Conservation (phyloP, 2,888 invertebrate species). For the Nemoura dubitans region DNA sequence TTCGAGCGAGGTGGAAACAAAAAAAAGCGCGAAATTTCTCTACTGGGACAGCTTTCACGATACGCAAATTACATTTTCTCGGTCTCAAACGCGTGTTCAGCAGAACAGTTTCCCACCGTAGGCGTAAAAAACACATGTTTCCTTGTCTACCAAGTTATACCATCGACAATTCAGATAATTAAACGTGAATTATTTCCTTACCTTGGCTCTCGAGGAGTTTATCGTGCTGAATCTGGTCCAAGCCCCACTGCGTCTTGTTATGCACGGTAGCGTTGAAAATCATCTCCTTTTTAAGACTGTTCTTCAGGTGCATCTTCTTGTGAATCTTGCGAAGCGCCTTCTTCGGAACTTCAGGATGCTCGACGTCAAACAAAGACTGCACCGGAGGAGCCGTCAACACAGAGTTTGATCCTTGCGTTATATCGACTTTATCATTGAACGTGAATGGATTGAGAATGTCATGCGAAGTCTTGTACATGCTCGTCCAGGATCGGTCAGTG, state of each 20-base stretch:
- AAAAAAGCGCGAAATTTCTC: neutral
- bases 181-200: neutral
- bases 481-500: neutral
- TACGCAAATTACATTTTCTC: conserved; percentile 3
- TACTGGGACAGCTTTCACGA: conserved; percentile 3
- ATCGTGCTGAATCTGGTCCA: neutral
- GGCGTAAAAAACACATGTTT: neutral
- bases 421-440: conserved; percentile 5
- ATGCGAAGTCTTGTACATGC: conserved; percentile 29
- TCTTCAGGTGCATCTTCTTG: conserved; percentile 37
- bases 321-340: conserved; percentile 41
- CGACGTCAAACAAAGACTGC: neutral
- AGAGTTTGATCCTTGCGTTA: conserved; percentile 23
- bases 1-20: neutral
- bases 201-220: conserved; percentile 13
- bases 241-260: neutral
- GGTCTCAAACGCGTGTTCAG: neutral
- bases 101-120: neutral
- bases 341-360: neutral
- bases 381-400: neutral
- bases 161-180: neutral
- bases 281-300: neutral
- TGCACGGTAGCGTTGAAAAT: neutral
- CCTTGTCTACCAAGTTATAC: neutral
- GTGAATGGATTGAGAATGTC: conserved; percentile 40